These are phyloP conservation scores for Bellardia pandia DNA, from an alignment of 2,888 invertebrate species.

Conservation along the genomic window DNA sequence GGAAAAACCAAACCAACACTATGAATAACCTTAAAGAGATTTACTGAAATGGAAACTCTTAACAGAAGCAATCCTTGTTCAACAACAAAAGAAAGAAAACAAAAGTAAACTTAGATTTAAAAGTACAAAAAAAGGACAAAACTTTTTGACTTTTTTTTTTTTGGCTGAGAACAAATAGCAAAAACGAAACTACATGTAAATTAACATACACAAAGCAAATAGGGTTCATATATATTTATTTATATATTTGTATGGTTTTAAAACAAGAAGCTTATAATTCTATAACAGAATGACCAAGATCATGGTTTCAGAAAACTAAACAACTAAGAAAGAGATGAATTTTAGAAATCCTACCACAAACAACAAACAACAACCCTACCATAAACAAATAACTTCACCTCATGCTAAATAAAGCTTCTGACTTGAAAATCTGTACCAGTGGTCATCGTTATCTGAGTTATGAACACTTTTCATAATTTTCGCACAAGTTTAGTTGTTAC, in stretches of 20 bases:
- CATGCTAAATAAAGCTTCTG: too few relatives aligned
- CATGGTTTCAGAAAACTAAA: too few relatives aligned
- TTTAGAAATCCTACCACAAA: background rate
- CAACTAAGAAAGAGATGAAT: background rate
- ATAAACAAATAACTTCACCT: too few relatives aligned
- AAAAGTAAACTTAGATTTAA: conserved; percentile 45
- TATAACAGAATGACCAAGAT: background rate
- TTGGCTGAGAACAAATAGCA: conserved; percentile 9
- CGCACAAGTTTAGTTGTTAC: too few relatives aligned
- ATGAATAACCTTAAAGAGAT: conserved; percentile 48
- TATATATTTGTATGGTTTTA: background rate
- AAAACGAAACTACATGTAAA: background rate
- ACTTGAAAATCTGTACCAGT: too few relatives aligned
- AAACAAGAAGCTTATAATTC: conserved; percentile 14
- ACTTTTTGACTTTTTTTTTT: conserved; percentile 64
- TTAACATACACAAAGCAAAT: conserved; percentile 20
- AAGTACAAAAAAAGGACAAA: conserved; percentile 45
- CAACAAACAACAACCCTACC: background rate
- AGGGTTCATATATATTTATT: conserved; percentile 32
- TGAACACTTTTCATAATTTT: too few relatives aligned
- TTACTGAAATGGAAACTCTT: conserved; percentile 64
- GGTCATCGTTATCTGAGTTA: too few relatives aligned
- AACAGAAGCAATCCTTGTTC: conserved; percentile 13
- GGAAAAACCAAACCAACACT: conserved; percentile 14
- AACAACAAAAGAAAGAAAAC: conserved; percentile 10